phyloP scores from a whole-genome alignment of 2,888 invertebrate genomes.

The Resseliella maxima region DNA sequence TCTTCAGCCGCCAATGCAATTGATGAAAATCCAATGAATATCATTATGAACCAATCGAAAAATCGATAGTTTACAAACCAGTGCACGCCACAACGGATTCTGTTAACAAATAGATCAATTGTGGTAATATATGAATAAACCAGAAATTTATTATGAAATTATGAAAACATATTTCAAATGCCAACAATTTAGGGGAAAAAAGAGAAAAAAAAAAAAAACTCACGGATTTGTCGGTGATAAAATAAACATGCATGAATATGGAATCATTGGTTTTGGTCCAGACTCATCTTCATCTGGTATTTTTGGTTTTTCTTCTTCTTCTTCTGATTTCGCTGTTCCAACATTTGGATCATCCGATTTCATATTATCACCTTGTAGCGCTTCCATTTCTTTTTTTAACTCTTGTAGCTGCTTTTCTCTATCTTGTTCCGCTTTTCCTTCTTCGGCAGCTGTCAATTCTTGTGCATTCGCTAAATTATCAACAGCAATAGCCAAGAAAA shows the following conservation, averaged over 20 bases:
- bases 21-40: slow-evolving; percentile 98
- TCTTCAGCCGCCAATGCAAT: slow-evolving; percentile 99
- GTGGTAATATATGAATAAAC: not conserved
- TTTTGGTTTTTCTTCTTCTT: slow-evolving; percentile 75
- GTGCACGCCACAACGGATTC: slow-evolving; percentile 97
- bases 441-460: slow-evolving; percentile 99
- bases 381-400: slow-evolving; percentile 92
- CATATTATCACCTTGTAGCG: slow-evolving; percentile 80
- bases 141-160: not conserved
- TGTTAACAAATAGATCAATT: slow-evolving; percentile 66
- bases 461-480: slow-evolving; percentile 99
- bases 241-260: slow-evolving; percentile 99
- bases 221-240: slow-evolving; percentile 99
- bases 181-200: not conserved
- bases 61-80: slow-evolving; percentile 99
- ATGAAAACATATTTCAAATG: no score
- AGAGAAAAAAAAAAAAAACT: slow-evolving; percentile 67
- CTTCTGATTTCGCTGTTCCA: slow-evolving; percentile 71
- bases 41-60: slow-evolving; percentile 99
- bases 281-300: slow-evolving; percentile 82
- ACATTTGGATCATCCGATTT: slow-evolving; percentile 71
- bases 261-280: slow-evolving; percentile 99
- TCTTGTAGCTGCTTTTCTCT: slow-evolving; percentile 88
- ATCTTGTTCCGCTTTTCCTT: slow-evolving; percentile 95
- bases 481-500: slow-evolving; percentile 99